phyloP scores from a whole-genome alignment of 2,797 vertebrate species.

The Glossophaga mutica region DNA sequence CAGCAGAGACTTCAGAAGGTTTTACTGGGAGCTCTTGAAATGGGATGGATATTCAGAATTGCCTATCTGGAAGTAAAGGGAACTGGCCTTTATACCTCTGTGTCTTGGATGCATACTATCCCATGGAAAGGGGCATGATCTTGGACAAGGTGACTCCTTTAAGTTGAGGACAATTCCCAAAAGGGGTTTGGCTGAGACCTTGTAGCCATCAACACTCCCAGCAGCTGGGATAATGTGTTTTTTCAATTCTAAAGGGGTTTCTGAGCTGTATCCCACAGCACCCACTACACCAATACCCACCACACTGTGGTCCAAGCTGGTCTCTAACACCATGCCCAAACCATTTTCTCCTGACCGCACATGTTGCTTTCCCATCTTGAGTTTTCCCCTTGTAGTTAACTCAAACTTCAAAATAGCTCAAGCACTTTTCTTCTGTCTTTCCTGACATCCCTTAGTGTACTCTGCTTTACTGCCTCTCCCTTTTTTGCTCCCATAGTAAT shows the following conservation, averaged over 20 bases:
- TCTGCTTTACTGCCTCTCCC: background rate
- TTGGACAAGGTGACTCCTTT: background rate
- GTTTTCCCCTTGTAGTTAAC: background rate
- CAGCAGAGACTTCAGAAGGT: background rate
- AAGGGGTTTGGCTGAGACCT: background rate
- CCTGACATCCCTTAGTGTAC: background rate
- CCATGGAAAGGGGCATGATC: background rate
- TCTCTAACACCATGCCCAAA: background rate
- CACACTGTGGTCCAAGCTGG: background rate
- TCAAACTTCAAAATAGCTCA: conserved; percentile 22
- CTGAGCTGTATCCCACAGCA: background rate
- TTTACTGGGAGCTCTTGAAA: background rate
- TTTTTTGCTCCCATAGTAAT: background rate
- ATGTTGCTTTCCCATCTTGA: background rate
- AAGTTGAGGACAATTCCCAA: background rate
- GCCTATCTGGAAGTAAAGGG: background rate
- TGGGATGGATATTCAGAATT: background rate
- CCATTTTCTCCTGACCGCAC: background rate
- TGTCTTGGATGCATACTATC: background rate
- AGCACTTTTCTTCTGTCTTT: background rate
- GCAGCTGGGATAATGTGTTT: background rate
- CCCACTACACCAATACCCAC: background rate
- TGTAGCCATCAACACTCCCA: background rate
- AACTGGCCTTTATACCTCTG: background rate
- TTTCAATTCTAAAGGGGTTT: background rate